Percentiles rank a stretch among this genome's conserved stretches.
These are phyloP conservation scores for Rambutsinella grinnellia DNA, from an alignment of 2,888 invertebrate genomes.

Conservation along the genomic window DNA sequence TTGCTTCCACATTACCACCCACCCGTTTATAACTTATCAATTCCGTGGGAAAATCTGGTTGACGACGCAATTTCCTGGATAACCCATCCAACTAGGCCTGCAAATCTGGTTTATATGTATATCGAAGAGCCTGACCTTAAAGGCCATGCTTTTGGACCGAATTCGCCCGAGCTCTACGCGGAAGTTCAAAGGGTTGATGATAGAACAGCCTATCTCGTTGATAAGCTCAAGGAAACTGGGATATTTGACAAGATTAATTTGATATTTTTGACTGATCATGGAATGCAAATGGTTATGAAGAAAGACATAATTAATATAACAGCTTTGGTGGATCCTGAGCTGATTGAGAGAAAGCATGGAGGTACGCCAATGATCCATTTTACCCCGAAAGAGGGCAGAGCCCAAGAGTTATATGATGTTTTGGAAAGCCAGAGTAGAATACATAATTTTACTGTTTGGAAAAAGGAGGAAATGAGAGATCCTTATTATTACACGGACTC, in stretches of 20 bases:
- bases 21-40: constrained; percentile 61
- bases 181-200: constrained; percentile 67
- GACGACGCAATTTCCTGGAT: constrained; percentile 76
- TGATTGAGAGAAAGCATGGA: constrained; percentile 71
- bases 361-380: constrained; percentile 75
- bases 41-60: constrained; percentile 72
- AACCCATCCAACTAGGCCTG: constrained; percentile 73
- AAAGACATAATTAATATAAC: constrained; percentile 74
- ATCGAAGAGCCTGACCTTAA: constrained; percentile 78
- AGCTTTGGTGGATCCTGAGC: constrained; percentile 70
- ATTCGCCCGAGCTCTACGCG: constrained; percentile 68
- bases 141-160: constrained; percentile 76
- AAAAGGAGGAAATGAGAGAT: constrained; percentile 73
- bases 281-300: constrained; percentile 75
- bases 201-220: constrained; percentile 73
- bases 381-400: constrained; percentile 73
- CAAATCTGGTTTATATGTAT: constrained; percentile 79
- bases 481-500: constrained; percentile 76
- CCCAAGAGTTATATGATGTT: constrained; percentile 71
- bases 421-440: constrained; percentile 70
- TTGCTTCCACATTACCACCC: constrained; percentile 71
- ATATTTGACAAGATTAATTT: constrained; percentile 75
- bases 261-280: constrained; percentile 81
- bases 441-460: constrained; percentile 73
- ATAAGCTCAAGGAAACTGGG: constrained; percentile 71